Percentiles rank a stretch among this genome's conserved stretches.
Conservation (phyloP, 2,113 vertebrate genomes). For the Larimichthys polyactis region DNA sequence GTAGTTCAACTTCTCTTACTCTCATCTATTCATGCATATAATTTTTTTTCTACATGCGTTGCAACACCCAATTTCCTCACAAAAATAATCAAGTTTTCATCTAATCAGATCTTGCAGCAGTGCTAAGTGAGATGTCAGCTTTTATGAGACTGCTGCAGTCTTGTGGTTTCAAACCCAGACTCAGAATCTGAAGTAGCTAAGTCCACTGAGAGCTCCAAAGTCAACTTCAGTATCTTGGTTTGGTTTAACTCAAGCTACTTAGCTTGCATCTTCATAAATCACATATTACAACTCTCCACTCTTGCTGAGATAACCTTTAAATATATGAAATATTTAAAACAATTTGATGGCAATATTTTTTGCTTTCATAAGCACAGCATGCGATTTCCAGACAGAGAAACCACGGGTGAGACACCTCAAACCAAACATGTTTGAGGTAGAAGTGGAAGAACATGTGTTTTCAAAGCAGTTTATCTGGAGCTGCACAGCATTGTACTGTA, state of each 20-base stretch:
- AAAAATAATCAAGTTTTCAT: slow-evolving; percentile 3
- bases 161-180: slow-evolving; percentile 31
- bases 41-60: not conserved
- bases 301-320: slow-evolving; percentile 4
- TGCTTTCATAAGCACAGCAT: slow-evolving; percentile 13
- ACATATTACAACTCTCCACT: not conserved
- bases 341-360: not conserved
- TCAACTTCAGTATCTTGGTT: slow-evolving; percentile 18
- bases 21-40: not conserved
- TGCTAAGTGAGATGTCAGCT: slow-evolving; percentile 18
- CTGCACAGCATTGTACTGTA: slow-evolving; percentile 25
- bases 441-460: slow-evolving; percentile 55
- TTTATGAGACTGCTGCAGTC: slow-evolving; percentile 18
- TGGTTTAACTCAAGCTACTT: slow-evolving; percentile 6
- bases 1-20: not conserved
- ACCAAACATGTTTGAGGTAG: slow-evolving; percentile 32
- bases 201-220: slow-evolving; percentile 28
- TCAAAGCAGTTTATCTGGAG: slow-evolving; percentile 27
- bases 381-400: slow-evolving; percentile 29
- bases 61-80: slow-evolving; percentile 13
- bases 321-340: slow-evolving; percentile 14
- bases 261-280: slow-evolving; percentile 5
- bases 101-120: not conserved
- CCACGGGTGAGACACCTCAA: slow-evolving; percentile 20
- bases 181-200: slow-evolving; percentile 21